Evolutionary conservation across 2,888 invertebrate genomes (phyloP).

Genomic region (Oscheius sp.): DNA sequence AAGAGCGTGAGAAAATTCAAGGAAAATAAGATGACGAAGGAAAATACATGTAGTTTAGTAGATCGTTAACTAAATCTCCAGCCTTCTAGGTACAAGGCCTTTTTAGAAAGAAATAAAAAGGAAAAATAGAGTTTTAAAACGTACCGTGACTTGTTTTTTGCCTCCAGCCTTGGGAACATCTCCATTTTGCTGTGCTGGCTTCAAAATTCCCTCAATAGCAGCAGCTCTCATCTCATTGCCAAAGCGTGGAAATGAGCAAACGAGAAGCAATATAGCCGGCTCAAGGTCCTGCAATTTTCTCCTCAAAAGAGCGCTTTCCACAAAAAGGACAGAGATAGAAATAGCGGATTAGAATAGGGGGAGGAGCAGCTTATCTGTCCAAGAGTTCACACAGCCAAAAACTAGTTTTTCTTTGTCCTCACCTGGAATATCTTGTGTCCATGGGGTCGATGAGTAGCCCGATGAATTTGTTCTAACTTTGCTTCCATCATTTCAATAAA

Average conservation of each 20-base stretch:
- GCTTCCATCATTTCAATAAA: conserved; percentile 43
- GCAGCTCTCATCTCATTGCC: conserved; percentile 39
- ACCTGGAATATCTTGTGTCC: conserved; percentile 30
- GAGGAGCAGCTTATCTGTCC: no score
- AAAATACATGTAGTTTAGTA: no score
- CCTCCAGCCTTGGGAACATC: background rate
- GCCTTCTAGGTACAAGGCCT: no score
- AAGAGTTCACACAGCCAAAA: background rate
- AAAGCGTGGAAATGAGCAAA: conserved; percentile 48
- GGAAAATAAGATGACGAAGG: no score
- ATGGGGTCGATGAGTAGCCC: conserved; percentile 29
- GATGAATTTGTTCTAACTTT: conserved; percentile 42
- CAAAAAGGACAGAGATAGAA: no score
- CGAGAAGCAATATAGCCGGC: conserved; percentile 48
- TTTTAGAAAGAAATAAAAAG: background rate
- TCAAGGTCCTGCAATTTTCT: conserved; percentile 42
- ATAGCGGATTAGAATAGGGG: background rate
- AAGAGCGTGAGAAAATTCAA: no score
- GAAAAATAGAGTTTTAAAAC: conserved; percentile 3
- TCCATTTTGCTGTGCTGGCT: conserved; percentile 7
- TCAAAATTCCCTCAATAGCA: conserved; percentile 24
- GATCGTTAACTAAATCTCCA: no score
- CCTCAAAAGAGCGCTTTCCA: no score
- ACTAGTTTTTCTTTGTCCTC: background rate
- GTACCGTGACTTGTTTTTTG: conserved; percentile 30